Percentiles rank a stretch among this genome's conserved stretches.
These are phyloP conservation scores for Entosphenus tridentatus DNA, from an alignment of 2,113 vertebrate genomes.

Conservation along the genomic window DNA sequence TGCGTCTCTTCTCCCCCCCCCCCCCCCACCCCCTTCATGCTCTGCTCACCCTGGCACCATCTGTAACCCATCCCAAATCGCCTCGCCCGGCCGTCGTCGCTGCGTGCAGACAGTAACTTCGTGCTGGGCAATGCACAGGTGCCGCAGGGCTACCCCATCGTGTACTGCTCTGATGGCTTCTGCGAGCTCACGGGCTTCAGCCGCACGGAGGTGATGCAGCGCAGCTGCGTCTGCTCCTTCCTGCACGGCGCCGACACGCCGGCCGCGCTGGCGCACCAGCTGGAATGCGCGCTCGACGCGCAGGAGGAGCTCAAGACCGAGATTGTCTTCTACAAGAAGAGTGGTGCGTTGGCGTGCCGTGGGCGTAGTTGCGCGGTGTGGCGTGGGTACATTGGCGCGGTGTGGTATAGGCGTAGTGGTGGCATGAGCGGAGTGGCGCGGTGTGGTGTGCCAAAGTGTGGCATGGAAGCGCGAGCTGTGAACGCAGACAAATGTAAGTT, in stretches of 20 bases:
- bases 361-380: no score
- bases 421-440: no score
- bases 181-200: conserved; percentile 68
- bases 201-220: conserved; percentile 86
- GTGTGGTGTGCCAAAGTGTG: no score
- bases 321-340: conserved; percentile 68
- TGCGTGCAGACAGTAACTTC: conserved; percentile 67
- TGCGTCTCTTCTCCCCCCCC: no score
- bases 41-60: no score
- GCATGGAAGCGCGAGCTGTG: no score
- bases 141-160: conserved; percentile 53
- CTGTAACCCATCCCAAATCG: no score
- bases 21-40: no score
- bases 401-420: no score
- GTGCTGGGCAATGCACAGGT: conserved; percentile 72
- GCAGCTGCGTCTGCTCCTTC: conserved; percentile 64
- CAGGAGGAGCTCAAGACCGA: conserved; percentile 60
- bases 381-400: no score
- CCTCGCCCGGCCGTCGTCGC: no score
- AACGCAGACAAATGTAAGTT: no score
- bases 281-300: conserved; percentile 59
- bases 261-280: conserved; percentile 36
- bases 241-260: conserved; percentile 61
- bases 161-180: conserved; percentile 88
- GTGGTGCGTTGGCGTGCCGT: conserved; percentile 26